A percentile compares a stretch with the other conserved stretches of the same genome.
phyloP scores from a whole-genome alignment of 2,888 invertebrate genomes.

The Drosophila melanosoma region DNA sequence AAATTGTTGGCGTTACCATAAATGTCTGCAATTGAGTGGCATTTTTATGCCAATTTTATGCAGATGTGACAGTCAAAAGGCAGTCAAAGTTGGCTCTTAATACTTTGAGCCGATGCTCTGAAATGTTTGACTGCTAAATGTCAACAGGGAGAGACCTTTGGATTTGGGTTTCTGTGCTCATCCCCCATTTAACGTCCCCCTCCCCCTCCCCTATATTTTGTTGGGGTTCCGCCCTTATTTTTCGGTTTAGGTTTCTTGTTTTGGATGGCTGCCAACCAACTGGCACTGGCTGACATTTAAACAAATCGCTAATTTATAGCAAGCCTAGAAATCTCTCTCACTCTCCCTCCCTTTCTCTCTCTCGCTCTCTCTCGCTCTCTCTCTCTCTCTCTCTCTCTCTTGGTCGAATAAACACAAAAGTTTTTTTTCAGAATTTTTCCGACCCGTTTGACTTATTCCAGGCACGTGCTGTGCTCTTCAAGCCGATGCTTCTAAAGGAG shows the following conservation, averaged over 20 bases:
- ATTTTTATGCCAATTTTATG: constrained; percentile 76
- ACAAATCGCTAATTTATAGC: constrained; percentile 79
- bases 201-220: background rate
- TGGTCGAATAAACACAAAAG: constrained; percentile 5
- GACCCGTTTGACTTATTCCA: constrained; percentile 72
- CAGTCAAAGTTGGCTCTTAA: constrained; percentile 43
- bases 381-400: background rate
- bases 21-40: constrained; percentile 72
- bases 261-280: constrained; percentile 41
- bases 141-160: constrained; percentile 64
- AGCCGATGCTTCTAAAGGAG: constrained; percentile 41
- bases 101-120: constrained; percentile 21
- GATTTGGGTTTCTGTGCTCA: constrained; percentile 25
- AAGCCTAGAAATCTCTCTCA: constrained; percentile 6
- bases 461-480: constrained; percentile 60
- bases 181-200: background rate
- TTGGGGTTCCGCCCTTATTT: background rate
- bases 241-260: constrained; percentile 34
- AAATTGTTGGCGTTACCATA: constrained; percentile 55
- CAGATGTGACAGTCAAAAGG: constrained; percentile 66
- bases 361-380: background rate
- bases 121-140: constrained; percentile 67
- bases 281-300: constrained; percentile 70
- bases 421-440: constrained; percentile 55
- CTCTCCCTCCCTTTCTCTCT: background rate